Conservation (phyloP, 2,113 vertebrate species). For the Nettapus auritus region DNA sequence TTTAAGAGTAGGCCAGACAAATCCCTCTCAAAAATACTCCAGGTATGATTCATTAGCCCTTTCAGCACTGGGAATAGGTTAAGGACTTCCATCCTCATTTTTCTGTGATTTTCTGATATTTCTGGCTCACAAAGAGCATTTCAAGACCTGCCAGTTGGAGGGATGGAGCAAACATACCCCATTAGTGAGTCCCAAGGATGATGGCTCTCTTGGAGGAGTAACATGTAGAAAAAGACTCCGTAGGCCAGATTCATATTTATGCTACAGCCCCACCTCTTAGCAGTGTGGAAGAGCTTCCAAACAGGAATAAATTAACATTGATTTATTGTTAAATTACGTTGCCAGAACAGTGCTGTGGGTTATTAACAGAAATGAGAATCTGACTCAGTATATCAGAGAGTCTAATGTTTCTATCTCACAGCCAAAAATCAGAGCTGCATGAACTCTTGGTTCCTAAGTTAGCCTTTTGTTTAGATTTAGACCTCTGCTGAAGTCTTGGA, state of each 20-base stretch:
- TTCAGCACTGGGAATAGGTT: background rate
- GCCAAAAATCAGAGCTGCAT: background rate
- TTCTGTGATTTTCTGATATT: constrained; percentile 9
- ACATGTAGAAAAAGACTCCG: background rate
- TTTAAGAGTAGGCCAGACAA: background rate
- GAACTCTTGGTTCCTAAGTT: background rate
- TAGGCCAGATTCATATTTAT: background rate
- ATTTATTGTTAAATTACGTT: constrained; percentile 17
- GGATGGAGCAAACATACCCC: constrained; percentile 2
- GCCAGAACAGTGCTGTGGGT: constrained; percentile 60
- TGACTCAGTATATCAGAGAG: constrained; percentile 42
- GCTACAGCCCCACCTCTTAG: background rate
- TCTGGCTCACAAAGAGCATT: background rate
- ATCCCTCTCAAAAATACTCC: background rate
- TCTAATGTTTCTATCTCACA: constrained; percentile 17
- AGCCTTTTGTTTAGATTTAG: background rate
- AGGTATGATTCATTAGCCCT: constrained; percentile 43
- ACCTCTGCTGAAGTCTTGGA: background rate
- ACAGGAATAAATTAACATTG: background rate
- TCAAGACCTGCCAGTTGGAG: constrained; percentile 38
- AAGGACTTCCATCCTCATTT: constrained; percentile 6
- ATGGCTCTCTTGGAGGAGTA: constrained; percentile 5
- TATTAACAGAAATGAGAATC: constrained; percentile 59
- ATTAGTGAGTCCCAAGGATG: background rate
- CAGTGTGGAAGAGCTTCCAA: background rate